Conservation (phyloP, 1,140 invertebrate species). For the Diabrotica virgifera region DNA sequence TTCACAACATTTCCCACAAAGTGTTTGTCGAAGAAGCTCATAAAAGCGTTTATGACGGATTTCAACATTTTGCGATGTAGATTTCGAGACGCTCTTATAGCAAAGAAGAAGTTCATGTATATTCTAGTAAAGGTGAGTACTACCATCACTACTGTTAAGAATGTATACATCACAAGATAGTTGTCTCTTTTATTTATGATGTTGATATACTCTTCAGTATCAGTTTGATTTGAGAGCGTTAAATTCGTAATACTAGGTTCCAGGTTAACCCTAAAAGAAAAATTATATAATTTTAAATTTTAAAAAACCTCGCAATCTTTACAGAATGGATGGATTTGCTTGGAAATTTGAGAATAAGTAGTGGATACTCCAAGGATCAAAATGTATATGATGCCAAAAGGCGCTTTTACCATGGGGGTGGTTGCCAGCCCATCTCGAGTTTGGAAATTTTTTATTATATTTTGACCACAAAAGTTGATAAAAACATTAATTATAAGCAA, state of each 20-base stretch:
- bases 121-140: slow-evolving; percentile 54
- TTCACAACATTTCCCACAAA: slow-evolving; percentile 41
- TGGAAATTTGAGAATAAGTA: too few species aligned
- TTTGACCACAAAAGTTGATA: too few species aligned
- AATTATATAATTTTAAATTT: background rate
- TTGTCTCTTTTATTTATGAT: slow-evolving; percentile 21
- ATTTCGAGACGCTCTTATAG: slow-evolving; percentile 29
- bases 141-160: slow-evolving; percentile 59
- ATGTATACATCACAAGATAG: slow-evolving; percentile 64
- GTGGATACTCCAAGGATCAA: too few species aligned
- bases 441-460: too few species aligned
- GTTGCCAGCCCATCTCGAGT: too few species aligned
- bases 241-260: slow-evolving; percentile 5
- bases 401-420: too few species aligned
- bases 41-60: slow-evolving; percentile 35
- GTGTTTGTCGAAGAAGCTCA: slow-evolving; percentile 40
- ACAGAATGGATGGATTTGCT: too few species aligned
- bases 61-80: slow-evolving; percentile 33
- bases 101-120: slow-evolving; percentile 31
- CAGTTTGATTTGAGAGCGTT: slow-evolving; percentile 20
- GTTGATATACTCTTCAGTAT: slow-evolving; percentile 21
- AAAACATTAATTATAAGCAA: too few species aligned
- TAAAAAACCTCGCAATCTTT: too few species aligned
- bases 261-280: slow-evolving; percentile 7
- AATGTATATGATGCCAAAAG: too few species aligned